These are phyloP conservation scores for Dryococelus australis DNA, from an alignment of 2,888 invertebrate genomes.

Conservation along the genomic window DNA sequence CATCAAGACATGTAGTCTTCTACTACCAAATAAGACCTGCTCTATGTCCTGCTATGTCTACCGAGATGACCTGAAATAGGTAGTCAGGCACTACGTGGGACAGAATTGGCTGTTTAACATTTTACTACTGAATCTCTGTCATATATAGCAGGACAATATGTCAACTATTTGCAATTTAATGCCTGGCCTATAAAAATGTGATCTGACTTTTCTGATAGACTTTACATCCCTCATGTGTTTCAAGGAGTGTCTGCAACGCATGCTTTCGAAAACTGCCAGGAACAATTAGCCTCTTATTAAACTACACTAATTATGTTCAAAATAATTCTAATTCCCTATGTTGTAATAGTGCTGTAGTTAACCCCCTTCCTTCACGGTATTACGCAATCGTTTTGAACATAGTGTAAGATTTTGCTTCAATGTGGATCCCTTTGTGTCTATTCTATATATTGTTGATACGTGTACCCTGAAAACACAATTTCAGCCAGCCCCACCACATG, in stretches of 20 bases:
- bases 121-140: background rate
- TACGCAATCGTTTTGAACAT: constrained; percentile 1
- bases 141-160: background rate
- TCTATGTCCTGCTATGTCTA: background rate
- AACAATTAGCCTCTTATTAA: background rate
- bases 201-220: background rate
- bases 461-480: background rate
- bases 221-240: background rate
- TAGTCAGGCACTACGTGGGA: background rate
- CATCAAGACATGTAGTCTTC: background rate
- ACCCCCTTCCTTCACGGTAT: background rate
- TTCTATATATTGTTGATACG: background rate
- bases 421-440: background rate
- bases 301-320: background rate
- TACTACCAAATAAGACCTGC: background rate
- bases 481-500: background rate
- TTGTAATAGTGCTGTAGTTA: background rate
- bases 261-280: background rate
- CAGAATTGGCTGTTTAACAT: background rate
- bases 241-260: background rate
- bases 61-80: background rate
- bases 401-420: background rate
- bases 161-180: background rate
- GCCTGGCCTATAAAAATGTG: background rate
- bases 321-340: background rate